These are phyloP conservation scores for Drosophila paramelanica DNA, from an alignment of 2,888 invertebrate species.

Conservation along the genomic window DNA sequence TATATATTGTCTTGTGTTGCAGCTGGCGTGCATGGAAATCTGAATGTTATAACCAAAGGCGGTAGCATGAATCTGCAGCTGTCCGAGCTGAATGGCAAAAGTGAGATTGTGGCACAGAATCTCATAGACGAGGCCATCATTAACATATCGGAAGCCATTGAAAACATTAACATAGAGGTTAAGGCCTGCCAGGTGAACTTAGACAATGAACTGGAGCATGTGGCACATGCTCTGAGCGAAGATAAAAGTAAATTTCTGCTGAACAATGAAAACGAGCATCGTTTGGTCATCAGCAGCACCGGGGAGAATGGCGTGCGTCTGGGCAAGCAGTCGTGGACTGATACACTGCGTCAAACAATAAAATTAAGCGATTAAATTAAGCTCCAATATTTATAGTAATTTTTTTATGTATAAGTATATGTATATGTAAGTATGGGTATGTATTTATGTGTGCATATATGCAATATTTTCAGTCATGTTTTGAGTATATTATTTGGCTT, in stretches of 20 bases:
- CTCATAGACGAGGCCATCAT: constrained; percentile 70
- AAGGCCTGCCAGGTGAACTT: constrained; percentile 71
- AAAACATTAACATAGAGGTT: constrained; percentile 77
- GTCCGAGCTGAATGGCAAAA: constrained; percentile 82
- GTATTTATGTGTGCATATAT: constrained; percentile 38
- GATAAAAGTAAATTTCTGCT: constrained; percentile 74
- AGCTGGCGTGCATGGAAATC: constrained; percentile 84
- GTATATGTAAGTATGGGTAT: constrained; percentile 29
- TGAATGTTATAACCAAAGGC: constrained; percentile 78
- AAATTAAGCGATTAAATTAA: constrained; percentile 23
- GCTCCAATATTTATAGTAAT: constrained; percentile 4
- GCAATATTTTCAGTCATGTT: constrained; percentile 72
- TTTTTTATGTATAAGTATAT: constrained; percentile 11
- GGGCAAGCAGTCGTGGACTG: constrained; percentile 84
- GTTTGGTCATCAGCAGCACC: constrained; percentile 63
- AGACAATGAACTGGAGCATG: constrained; percentile 73
- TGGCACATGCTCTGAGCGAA: constrained; percentile 68
- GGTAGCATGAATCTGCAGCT: constrained; percentile 82
- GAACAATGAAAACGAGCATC: constrained; percentile 62
- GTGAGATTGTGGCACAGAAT: constrained; percentile 73
- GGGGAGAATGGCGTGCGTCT: constrained; percentile 73
- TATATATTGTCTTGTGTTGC: constrained; percentile 3
- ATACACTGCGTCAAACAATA: constrained; percentile 65
- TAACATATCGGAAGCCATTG: constrained; percentile 83
- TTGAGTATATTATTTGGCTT: constrained; percentile 64